Percentiles rank a stretch among this genome's conserved stretches.
Conservation (phyloP, 1,140 invertebrate genomes). For the Atta colombica region DNA sequence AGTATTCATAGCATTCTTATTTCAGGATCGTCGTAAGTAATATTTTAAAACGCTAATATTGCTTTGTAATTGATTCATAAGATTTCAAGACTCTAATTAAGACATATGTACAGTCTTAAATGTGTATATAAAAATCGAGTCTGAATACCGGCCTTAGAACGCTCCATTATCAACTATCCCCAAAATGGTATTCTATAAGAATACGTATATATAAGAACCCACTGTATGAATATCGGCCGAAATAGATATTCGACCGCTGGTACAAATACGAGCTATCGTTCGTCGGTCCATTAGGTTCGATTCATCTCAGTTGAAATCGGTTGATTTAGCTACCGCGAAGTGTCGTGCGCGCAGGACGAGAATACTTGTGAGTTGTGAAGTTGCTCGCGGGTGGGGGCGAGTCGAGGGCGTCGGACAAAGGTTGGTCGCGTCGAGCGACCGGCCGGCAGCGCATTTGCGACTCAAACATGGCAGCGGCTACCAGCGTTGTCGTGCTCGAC, state of each 20-base stretch:
- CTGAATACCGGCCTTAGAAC: too few species aligned
- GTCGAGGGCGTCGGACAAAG: constrained; percentile 81
- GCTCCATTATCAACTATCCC: not conserved
- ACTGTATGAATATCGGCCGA: too few species aligned
- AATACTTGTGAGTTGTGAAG: not conserved
- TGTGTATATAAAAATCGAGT: too few species aligned
- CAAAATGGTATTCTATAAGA: too few species aligned
- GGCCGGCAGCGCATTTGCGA: constrained; percentile 83
- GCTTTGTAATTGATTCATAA: too few species aligned
- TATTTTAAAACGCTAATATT: too few species aligned
- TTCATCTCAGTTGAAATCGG: not conserved
- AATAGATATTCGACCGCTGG: not conserved
- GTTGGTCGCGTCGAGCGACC: constrained; percentile 75
- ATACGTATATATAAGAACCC: too few species aligned
- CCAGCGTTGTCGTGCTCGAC: constrained; percentile 96
- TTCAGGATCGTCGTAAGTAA: too few species aligned
- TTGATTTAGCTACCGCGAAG: not conserved
- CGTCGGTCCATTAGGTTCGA: not conserved
- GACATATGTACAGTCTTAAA: too few species aligned
- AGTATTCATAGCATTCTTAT: too few species aligned
- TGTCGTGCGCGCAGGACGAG: constrained; percentile 5
- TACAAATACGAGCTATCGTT: not conserved
- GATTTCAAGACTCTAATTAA: too few species aligned
- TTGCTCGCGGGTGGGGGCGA: constrained; percentile 69
- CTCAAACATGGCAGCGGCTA: constrained; percentile 93